Percentiles rank a stretch among this genome's conserved stretches.
These are phyloP conservation scores for Enteromius trimaculatus DNA, from an alignment of 2,797 vertebrate genomes.

Conservation along the genomic window DNA sequence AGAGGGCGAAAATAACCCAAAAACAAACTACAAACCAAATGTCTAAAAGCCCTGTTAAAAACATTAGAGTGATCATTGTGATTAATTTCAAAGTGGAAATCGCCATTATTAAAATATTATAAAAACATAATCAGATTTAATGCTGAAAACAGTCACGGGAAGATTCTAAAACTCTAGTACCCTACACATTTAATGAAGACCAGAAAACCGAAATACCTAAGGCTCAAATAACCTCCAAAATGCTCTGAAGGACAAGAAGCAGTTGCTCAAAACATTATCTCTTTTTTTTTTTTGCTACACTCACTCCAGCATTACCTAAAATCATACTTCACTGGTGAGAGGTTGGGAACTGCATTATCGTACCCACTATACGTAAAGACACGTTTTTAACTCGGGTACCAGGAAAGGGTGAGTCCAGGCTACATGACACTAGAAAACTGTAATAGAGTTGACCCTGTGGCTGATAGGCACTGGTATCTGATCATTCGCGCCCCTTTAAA, in stretches of 20 bases:
- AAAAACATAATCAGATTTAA: neutral
- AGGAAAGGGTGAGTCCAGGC: neutral
- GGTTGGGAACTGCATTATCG: neutral
- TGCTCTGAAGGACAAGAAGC: neutral
- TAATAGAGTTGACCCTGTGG: slow-evolving; percentile 27
- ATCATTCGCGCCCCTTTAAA: slow-evolving; percentile 29
- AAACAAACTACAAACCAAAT: too few species aligned
- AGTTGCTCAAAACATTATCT: too few species aligned
- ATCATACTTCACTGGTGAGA: too few species aligned
- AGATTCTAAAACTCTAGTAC: neutral
- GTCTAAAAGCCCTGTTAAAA: too few species aligned
- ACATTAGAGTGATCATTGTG: too few species aligned
- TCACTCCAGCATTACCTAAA: neutral
- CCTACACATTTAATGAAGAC: neutral
- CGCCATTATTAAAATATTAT: neutral
- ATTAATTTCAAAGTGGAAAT: neutral
- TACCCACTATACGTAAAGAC: neutral
- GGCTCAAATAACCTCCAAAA: neutral
- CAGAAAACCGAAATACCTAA: neutral
- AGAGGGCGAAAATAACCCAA: too few species aligned
- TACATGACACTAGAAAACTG: slow-evolving; percentile 13
- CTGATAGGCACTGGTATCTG: slow-evolving; percentile 15
- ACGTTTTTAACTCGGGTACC: neutral
- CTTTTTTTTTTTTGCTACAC: too few species aligned
- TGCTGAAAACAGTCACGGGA: neutral